Base-by-base conservation (phyloP, 2,888 invertebrate genomes). In the Acleris cristana region DNA sequence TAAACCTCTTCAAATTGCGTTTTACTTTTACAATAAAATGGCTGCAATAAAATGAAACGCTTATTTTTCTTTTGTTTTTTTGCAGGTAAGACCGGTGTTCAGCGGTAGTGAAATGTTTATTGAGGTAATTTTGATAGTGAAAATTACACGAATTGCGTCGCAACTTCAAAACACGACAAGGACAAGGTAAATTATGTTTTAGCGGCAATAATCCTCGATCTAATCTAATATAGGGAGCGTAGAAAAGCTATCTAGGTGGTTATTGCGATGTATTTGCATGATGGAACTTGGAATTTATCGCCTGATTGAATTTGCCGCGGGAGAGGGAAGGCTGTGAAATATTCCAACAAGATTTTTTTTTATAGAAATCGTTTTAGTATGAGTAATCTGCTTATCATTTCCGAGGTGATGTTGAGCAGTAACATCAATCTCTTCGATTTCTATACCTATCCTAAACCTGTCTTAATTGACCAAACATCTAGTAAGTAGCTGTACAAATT, bases 71-170 rank as follows among this genome's bases (percentile, higher is more conserved):
- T 72, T 73, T 71, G 71, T 63, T 66, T 73, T 72, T 70, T 78
- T 74, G 55, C 75, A 78, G 77, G 77, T 77, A 75, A 77, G 58
- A 66, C 58, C 53, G 64, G 26, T 34, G 57, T 40, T 63, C n/a
- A 45, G 66, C 51, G 51, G 61, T 66, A 61, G 66, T 52, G 56
- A 69, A 63, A 59, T 60, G 67, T 64, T 59, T 57, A 49, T 49
- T 51, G 54, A 70, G 68, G 67, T 70, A 70, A 70, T 68, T 57
- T 40, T 54, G 63, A 57, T 65, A 45, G 23, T n/a, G 14, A n/a
- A 10, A 49, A 23, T 34, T 57, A 51, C 40, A 56, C 55, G 49
- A 2, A 48, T 18, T 26, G 4, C 40, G 2, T 14, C 14, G 14
- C 40, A 14, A 14, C 40, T 40, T 40, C 40, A 40, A 3, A 40